Conservation (phyloP, 1,140 invertebrate species). For the Caenorhabditis tropicalis region DNA sequence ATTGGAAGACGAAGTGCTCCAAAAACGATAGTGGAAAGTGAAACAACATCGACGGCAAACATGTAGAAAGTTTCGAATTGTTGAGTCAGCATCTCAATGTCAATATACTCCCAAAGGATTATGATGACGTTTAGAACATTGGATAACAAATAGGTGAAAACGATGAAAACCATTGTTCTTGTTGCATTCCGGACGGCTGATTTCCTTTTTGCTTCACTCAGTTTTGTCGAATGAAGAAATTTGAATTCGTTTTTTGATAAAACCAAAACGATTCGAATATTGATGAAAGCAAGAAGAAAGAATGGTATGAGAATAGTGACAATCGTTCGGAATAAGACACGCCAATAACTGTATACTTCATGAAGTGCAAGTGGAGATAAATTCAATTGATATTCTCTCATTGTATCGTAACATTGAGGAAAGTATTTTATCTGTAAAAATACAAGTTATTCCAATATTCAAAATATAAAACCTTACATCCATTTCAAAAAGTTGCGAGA, state of each 20-base stretch:
- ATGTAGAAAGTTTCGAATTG: constrained; percentile 65
- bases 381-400: constrained; percentile 61
- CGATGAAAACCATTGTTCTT: constrained; percentile 62
- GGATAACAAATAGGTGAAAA: constrained; percentile 65
- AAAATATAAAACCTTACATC: neutral
- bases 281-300: constrained; percentile 63
- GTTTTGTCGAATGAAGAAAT: constrained; percentile 49
- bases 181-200: constrained; percentile 64
- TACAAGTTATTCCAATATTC: neutral
- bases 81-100: constrained; percentile 53
- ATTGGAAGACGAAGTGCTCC: constrained; percentile 56
- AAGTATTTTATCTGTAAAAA: constrained; percentile 59
- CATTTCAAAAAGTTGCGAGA: constrained; percentile 62
- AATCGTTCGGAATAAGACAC: constrained; percentile 50
- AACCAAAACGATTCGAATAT: constrained; percentile 61
- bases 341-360: constrained; percentile 59
- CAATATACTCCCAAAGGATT: constrained; percentile 69
- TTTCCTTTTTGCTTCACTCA: constrained; percentile 63
- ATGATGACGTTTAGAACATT: constrained; percentile 67
- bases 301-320: constrained; percentile 66
- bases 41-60: constrained; percentile 66
- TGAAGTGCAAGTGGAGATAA: constrained; percentile 57
- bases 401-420: constrained; percentile 60
- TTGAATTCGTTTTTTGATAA: constrained; percentile 52
- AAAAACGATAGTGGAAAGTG: constrained; percentile 63